Base-by-base conservation (phyloP, 2,797 vertebrate species). In the Gymnoscopelus braueri region DNA sequence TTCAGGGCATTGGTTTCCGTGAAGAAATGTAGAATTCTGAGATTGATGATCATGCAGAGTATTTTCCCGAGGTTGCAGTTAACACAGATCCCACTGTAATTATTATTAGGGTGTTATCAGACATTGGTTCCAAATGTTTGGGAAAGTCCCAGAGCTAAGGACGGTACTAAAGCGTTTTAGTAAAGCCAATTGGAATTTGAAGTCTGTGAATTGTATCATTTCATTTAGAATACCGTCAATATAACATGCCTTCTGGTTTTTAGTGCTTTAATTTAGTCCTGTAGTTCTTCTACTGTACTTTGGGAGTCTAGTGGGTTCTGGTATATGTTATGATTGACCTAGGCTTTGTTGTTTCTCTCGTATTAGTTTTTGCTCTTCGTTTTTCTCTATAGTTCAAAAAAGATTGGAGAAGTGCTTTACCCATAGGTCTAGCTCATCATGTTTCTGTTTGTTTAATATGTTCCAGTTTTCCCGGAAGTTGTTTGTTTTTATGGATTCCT, bases 381-480 rank as follows among this genome's bases (percentile, higher is more conserved):
- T 48, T 9, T 60, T 11, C 39, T 60, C 9, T 48, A 60, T 60
- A 3, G 15, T 39, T 7, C 39, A 14, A n/a, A 60, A 60, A 6
- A 47, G 39, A 19, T 60, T 23, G 39, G 35, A 58, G 10, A 67
- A 56, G 24, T 50, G 55, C 10, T 67, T 67, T 29, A 49, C n/a
- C 51, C 48, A 26, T 60, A 29, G 1, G 15, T 71, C 55, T 29
- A 63, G 47, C 10, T 52, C 32, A 0, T 65, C 13, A 26, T 61
- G 49, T 23, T 60, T 13, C 52, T 19, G 49, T 64, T 65, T 60
- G 29, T 51, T 60, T 12, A 24, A 35, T 12, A 19, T 66, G 50
- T 64, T 64, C 24, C 69, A 52, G 10, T 35, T 71, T 71, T 53
- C 53, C 53, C 69, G 48, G 63, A 65, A 72, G 35, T 65, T 19